Conservation (phyloP, 2,888 invertebrate species). For the Apomyelois bistriatella region DNA sequence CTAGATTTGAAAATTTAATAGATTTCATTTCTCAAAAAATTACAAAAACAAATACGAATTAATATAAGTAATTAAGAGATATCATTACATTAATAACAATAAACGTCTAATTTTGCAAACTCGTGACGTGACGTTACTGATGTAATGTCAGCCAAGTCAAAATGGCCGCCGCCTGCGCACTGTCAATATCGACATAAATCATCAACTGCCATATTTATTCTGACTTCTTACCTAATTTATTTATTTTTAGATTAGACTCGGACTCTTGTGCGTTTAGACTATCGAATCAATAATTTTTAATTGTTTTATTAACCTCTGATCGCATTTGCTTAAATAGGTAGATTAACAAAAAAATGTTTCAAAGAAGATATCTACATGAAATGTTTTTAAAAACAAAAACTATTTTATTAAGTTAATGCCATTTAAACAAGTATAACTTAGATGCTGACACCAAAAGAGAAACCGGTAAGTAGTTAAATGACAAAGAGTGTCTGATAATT, state of each 20-base stretch:
- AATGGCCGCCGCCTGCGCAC: constrained; percentile 67
- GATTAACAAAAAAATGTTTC: no score
- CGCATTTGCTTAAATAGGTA: not conserved
- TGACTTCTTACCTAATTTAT: constrained; percentile 52
- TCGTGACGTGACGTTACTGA: constrained; percentile 62
- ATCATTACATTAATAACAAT: not conserved
- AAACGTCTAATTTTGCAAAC: not conserved
- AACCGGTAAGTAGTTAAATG: no score
- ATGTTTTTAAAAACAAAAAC: no score
- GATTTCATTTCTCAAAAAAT: no score
- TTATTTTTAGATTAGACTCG: constrained; percentile 35
- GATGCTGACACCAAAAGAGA: no score
- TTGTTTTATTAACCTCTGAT: constrained; percentile 24
- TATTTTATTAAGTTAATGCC: no score
- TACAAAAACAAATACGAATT: no score
- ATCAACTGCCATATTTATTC: constrained; percentile 69
- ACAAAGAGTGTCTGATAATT: no score
- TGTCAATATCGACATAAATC: constrained; percentile 70
- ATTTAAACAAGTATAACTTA: no score
- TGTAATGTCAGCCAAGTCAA: constrained; percentile 69
- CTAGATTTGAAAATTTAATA: no score
- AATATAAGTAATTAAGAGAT: no score
- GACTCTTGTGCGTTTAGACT: constrained; percentile 28
- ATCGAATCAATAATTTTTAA: constrained; percentile 17
- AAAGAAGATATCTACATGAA: no score